Evolutionary conservation across 2,113 vertebrate species (phyloP), one percentile per base, ranked within the genome.

Genomic region (Mesitornis unicolor): DNA sequence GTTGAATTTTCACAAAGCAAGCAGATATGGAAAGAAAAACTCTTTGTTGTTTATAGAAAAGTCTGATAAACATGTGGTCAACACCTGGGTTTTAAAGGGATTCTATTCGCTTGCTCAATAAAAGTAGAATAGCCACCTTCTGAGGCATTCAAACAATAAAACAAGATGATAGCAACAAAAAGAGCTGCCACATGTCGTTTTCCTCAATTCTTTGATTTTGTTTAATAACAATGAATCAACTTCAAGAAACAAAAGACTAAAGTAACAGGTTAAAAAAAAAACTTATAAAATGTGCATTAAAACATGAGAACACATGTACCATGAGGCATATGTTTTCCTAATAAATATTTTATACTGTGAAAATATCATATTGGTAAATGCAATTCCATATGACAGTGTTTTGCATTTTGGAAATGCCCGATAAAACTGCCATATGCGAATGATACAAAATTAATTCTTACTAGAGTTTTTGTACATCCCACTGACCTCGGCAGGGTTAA

Each of bases 61-160:
- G 75, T 82, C 74, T 85, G 89, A 96, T 97, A 97, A 98, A 97
- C 97, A 97, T 97, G 93, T 98, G 97, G 94, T 68, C 92, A 91
- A 92, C 97, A 98, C 90, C 97, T 98, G 96, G 97, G 96, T 96
- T 98, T 97, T 96, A 96, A 95, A 96, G 82, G 22, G 59, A 70
- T 94, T 85, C 45, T 91, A 77, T 83, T 63, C 77, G n/a, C 93
- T 97, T 97, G 94, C 94, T 96, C 95, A 96, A 97, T 97, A 97
- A 97, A 98, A 97, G 42, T 88, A 77, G 74, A 91, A 59, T 54
- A 91, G 82, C 51, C 63, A 93, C 73, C 87, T 98, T 97, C 95
- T 97, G 93, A 98, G 96, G 88, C 96, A 97, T 97, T 97, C 86
- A 90, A 95, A 96, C 85, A 97, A 95, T 95, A 96, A 97, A 98